Evolutionary conservation across 2,888 invertebrate genomes (phyloP).

Genomic region (Timema cristinae): DNA sequence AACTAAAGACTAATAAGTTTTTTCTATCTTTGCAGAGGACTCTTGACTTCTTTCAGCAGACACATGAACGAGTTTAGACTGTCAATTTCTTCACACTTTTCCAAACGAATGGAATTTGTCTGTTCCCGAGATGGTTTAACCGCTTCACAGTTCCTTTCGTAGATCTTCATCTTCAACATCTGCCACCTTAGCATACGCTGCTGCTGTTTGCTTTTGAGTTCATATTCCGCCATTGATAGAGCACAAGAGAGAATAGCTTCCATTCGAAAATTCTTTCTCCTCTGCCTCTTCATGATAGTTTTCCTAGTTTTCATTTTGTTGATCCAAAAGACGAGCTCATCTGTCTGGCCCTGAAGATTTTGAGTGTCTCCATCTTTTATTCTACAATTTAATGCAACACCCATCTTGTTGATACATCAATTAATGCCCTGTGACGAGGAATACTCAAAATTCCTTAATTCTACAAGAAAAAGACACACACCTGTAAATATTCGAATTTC

Average conservation of each 20-base stretch:
- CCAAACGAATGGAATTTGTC: conserved; percentile 31
- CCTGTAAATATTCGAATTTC: no score
- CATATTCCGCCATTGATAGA: conserved; percentile 55
- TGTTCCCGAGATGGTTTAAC: background rate
- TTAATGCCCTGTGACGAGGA: no score
- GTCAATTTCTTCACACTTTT: conserved; percentile 53
- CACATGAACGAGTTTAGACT: conserved; percentile 63
- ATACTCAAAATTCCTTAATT: no score
- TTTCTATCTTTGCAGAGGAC: conserved; percentile 45
- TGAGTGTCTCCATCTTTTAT: background rate
- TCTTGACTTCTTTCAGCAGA: conserved; percentile 57
- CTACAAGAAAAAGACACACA: no score
- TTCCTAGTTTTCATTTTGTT: conserved; percentile 32
- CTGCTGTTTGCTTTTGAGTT: conserved; percentile 58
- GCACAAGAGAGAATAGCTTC: conserved; percentile 62
- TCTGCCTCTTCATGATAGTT: conserved; percentile 40
- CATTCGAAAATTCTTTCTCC: conserved; percentile 57
- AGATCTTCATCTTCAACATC: conserved; percentile 38
- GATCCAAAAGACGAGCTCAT: conserved; percentile 32
- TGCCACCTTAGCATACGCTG: conserved; percentile 59
- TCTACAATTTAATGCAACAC: conserved; percentile 23
- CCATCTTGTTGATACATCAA: conserved; percentile 9
- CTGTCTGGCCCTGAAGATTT: conserved; percentile 28
- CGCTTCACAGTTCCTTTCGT: conserved; percentile 23
- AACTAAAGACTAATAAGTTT: background rate